Base-by-base conservation (phyloP, 2,797 vertebrate species). In the Oryzias sinensis region DNA sequence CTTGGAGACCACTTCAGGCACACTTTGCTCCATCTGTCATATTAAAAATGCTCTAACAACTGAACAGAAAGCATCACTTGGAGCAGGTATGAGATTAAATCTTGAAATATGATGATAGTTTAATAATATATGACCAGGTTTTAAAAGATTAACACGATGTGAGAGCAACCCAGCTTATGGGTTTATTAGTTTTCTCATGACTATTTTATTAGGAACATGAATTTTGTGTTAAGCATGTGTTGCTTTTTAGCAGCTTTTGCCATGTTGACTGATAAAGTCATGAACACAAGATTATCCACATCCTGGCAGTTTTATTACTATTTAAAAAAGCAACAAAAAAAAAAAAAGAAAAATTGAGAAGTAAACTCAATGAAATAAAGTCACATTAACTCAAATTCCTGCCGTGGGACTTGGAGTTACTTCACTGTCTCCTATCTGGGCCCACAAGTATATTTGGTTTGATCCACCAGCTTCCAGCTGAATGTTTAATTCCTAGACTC, bases 401-500 rank as follows among this genome's bases (percentile, higher is more conserved):
- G 25, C 53, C 40, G 56, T 74, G 50, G 60, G 53, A 64, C 24
- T 41, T 25, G 0, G 13, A 53, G 22, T 43, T 60, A 9, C 60
- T 70, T 72, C 57, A 62, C 65, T 70, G 51, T 50, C 22, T 6
- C 22, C 17, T 60, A 43, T 74, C 61, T 57, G 57, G 40, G 57
- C 59, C 67, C 68, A 75, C 29, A 62, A 59, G 45, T 63, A 60
- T 49, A 3, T 49, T 70, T 45, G 54, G 55, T 68, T 78, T 69
- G 58, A 86, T 79, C 65, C 53, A 53, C 70, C 52, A 29, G 59
- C 78, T 71, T 81, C 80, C 62, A 78, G 74, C 76, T 52, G 62
- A 67, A 84, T 88, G 77, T 86, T 88, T 90, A 83, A 88, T 90
- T 89, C 77, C 85, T 87, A 58, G 56, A 17, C 25, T 51, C 65